Conservation (phyloP, 2,113 vertebrate genomes). For the Marmota flaviventris region DNA sequence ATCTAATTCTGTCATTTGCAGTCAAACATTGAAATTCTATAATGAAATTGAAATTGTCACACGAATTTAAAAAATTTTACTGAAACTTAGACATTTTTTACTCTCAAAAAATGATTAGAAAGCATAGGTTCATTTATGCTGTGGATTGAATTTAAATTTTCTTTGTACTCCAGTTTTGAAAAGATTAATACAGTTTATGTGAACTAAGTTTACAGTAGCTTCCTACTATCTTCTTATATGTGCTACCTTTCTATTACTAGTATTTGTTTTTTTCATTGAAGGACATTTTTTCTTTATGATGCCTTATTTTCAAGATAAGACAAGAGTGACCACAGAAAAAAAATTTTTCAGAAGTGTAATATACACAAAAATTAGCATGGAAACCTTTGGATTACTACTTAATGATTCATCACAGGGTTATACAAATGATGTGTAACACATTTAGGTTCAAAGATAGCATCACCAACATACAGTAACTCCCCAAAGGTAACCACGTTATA, state of each 20-base stretch:
- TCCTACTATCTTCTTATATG: not conserved
- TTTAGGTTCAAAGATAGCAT: not conserved
- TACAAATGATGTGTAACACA: too few relatives aligned
- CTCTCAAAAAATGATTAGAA: conserved; percentile 18
- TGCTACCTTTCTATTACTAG: not conserved
- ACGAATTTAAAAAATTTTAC: not conserved
- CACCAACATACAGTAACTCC: not conserved
- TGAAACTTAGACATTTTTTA: not conserved
- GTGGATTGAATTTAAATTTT: not conserved
- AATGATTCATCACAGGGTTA: not conserved
- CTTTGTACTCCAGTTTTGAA: not conserved
- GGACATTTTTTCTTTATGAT: not conserved
- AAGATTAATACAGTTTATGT: not conserved
- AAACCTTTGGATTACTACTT: not conserved
- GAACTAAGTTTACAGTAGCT: not conserved
- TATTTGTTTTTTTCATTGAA: not conserved
- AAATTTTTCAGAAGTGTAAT: not conserved
- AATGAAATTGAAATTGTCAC: conserved; percentile 6
- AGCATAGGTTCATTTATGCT: not conserved
- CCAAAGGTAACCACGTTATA: not conserved
- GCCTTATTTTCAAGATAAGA: not conserved
- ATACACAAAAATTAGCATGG: not conserved
- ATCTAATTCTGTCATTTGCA: not conserved
- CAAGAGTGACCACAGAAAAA: not conserved
- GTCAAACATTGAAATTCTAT: conserved; percentile 13